Conservation (phyloP, 2,888 invertebrate genomes). For the Lampropteryx suffumata region DNA sequence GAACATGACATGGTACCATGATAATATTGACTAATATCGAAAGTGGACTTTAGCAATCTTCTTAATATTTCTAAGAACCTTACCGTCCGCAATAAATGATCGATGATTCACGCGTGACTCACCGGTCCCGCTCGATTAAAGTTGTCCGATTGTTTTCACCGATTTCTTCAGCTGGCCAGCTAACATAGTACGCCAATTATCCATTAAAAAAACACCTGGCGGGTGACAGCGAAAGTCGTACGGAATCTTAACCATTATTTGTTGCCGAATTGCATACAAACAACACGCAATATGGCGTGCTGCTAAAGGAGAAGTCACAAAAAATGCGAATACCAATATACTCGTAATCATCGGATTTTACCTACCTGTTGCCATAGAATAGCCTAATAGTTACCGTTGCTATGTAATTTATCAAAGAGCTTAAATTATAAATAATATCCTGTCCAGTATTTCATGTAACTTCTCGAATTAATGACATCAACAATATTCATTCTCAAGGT, state of each 20-base stretch:
- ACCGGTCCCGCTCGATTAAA: slow-evolving; percentile 32
- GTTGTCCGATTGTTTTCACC: slow-evolving; percentile 33
- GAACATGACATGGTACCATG: no score
- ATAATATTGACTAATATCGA: neutral
- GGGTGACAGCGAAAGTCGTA: slow-evolving; percentile 61
- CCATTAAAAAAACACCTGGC: slow-evolving; percentile 42
- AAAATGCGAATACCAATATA: slow-evolving; percentile 10
- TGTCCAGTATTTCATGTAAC: no score
- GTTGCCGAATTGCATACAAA: slow-evolving; percentile 52
- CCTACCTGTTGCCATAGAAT: no score
- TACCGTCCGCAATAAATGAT: slow-evolving; percentile 40
- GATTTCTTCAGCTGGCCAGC: slow-evolving; percentile 38
- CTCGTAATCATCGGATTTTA: no score
- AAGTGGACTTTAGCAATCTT: slow-evolving; percentile 34
- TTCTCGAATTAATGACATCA: no score
- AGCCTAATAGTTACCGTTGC: no score
- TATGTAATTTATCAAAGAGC: no score
- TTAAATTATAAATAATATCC: no score
- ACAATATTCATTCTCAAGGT: no score
- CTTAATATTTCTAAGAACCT: slow-evolving; percentile 43
- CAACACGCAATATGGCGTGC: slow-evolving; percentile 66
- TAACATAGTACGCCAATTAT: slow-evolving; percentile 43
- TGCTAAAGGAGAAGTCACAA: slow-evolving; percentile 24
- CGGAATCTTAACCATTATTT: slow-evolving; percentile 49
- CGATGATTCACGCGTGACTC: slow-evolving; percentile 53